Conservation (phyloP, 2,888 invertebrate species). For the Andrena flavipes region DNA sequence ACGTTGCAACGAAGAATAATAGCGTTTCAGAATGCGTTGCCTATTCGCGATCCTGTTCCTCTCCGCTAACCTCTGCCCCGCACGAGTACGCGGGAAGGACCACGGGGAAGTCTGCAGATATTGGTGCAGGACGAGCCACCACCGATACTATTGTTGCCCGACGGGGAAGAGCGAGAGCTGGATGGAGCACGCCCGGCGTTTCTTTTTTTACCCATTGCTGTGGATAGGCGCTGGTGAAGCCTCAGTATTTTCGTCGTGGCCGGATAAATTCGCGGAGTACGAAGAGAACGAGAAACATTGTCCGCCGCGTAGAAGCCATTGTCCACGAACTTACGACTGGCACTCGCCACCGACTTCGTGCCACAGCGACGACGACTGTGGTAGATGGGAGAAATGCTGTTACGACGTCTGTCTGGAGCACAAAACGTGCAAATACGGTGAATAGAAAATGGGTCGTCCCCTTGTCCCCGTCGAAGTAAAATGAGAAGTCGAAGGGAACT, state of each 20-base stretch:
- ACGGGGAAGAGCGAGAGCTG: constrained; percentile 53
- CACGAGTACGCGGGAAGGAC: neutral
- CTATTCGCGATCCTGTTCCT: neutral
- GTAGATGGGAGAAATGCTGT: constrained; percentile 70
- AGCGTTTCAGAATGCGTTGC: constrained; percentile 35
- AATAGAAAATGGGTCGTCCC: constrained; percentile 41
- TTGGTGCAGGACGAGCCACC: constrained; percentile 70
- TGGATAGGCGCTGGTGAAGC: constrained; percentile 56
- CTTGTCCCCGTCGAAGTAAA: too few relatives aligned
- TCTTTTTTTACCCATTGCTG: constrained; percentile 56
- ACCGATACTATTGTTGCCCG: constrained; percentile 75
- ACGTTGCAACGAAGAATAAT: too few relatives aligned
- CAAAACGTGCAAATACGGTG: constrained; percentile 71
- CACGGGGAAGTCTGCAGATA: constrained; percentile 66
- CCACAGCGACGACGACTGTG: constrained; percentile 66
- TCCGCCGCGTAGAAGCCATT: constrained; percentile 69
- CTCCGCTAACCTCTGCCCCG: neutral
- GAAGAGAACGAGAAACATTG: constrained; percentile 60
- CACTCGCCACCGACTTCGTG: constrained; percentile 66
- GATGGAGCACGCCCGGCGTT: constrained; percentile 48
- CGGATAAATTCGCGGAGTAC: constrained; percentile 19
- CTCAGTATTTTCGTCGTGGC: constrained; percentile 1
- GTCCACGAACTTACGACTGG: constrained; percentile 71
- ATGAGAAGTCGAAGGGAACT: too few relatives aligned
- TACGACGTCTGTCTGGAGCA: constrained; percentile 76